These are phyloP conservation scores for Panonychus citri DNA, from an alignment of 1,140 invertebrate genomes.

Conservation along the genomic window DNA sequence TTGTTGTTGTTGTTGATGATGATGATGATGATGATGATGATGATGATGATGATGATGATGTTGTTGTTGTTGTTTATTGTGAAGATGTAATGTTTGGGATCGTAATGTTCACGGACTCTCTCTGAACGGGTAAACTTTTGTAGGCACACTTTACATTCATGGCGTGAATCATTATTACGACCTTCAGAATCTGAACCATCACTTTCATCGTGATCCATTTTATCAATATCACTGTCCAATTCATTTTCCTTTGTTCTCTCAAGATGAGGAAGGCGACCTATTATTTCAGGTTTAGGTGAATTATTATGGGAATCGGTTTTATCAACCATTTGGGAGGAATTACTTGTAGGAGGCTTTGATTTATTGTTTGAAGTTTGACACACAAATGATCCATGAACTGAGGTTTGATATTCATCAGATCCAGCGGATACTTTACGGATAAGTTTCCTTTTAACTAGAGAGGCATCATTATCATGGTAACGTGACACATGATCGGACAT, in stretches of 20 bases:
- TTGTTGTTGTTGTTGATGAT: no score
- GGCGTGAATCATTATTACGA: background rate
- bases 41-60: no score
- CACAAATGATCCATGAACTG: background rate
- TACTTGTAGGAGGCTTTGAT: background rate
- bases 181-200: background rate
- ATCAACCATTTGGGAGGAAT: background rate
- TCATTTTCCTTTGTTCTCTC: background rate
- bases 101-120: background rate
- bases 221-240: background rate
- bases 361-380: background rate
- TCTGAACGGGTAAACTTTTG: background rate
- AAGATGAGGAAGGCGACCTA: no score
- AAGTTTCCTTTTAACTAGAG: background rate
- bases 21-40: no score
- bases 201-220: background rate
- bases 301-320: background rate
- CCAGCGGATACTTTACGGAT: no score
- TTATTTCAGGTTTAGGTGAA: no score
- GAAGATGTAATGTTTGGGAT: background rate
- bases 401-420: background rate
- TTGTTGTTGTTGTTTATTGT: no score
- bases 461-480: background rate
- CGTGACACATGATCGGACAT: background rate
- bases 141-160: background rate